These are phyloP conservation scores for Paratilapia polleni DNA, from an alignment of 2,113 vertebrate species.

Conservation along the genomic window DNA sequence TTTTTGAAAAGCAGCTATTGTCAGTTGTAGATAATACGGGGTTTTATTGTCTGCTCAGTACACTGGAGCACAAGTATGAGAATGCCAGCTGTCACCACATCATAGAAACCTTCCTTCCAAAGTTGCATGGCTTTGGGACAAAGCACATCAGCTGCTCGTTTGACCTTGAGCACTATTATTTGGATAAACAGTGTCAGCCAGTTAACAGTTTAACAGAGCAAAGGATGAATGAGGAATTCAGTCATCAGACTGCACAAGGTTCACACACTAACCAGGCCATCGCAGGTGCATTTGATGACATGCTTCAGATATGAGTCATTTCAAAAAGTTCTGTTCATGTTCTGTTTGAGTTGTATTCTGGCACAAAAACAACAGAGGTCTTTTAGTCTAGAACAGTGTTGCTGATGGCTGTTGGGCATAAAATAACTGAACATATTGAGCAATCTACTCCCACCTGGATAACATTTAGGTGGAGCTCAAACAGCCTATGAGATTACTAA, in stretches of 20 bases:
- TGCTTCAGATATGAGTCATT: not conserved
- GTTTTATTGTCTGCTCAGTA: constrained; percentile 11
- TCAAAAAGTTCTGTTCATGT: constrained; percentile 2
- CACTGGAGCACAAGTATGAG: constrained; percentile 1
- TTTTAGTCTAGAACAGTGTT: not conserved
- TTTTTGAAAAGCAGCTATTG: constrained; percentile 5
- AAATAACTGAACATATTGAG: not conserved
- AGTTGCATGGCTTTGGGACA: not conserved
- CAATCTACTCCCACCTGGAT: not conserved
- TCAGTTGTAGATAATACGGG: constrained; percentile 5
- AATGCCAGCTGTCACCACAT: constrained; percentile 4
- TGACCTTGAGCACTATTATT: not conserved
- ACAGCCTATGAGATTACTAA: not conserved
- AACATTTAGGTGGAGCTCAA: not conserved
- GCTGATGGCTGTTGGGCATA: too few species aligned
- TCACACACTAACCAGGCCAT: not conserved
- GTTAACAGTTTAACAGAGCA: not conserved
- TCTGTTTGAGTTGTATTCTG: not conserved
- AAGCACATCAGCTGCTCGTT: not conserved
- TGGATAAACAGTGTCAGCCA: not conserved
- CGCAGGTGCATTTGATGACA: not conserved
- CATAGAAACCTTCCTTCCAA: constrained; percentile 3
- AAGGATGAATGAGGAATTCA: not conserved
- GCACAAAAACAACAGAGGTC: not conserved
- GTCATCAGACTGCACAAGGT: not conserved